These are phyloP conservation scores for Trissolcus brochymenae DNA, from an alignment of 2,888 invertebrate genomes.

Conservation along the genomic window DNA sequence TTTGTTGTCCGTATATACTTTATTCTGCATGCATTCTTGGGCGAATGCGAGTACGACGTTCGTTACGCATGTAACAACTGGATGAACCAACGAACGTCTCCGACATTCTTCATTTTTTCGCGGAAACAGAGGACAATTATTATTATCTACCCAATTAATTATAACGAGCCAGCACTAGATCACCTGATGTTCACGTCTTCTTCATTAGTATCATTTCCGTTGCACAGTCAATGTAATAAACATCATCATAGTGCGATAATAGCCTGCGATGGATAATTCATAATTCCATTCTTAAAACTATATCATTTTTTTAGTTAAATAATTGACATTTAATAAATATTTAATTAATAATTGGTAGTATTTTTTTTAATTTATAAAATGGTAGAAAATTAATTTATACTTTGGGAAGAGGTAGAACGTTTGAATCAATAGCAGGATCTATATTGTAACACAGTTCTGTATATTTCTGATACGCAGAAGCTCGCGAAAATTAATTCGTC, in stretches of 20 bases:
- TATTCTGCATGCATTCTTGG: conserved; percentile 41
- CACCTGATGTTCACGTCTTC: conserved; percentile 45
- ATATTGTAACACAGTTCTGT: conserved; percentile 14
- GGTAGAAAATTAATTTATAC: background rate
- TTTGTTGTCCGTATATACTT: conserved; percentile 13
- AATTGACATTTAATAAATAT: no score
- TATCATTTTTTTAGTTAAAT: conserved; percentile 4
- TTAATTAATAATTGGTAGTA: no score
- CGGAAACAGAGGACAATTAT: conserved; percentile 64
- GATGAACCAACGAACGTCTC: conserved; percentile 47
- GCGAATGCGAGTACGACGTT: conserved; percentile 57
- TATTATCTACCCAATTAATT: conserved; percentile 67
- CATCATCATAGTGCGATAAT: conserved; percentile 27
- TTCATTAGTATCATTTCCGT: conserved; percentile 56
- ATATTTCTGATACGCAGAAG: conserved; percentile 33
- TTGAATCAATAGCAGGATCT: conserved; percentile 1
- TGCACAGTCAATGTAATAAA: conserved; percentile 59
- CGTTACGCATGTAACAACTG: conserved; percentile 57
- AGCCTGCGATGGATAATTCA: conserved; percentile 14
- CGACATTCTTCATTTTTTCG: conserved; percentile 58
- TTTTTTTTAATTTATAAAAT: no score
- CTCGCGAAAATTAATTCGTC: conserved; percentile 48
- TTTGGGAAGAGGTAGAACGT: background rate
- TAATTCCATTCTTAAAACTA: background rate
- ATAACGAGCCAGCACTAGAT: conserved; percentile 63